phyloP scores from a whole-genome alignment of 2,113 vertebrate species.

The Pleuronectes platessa region DNA sequence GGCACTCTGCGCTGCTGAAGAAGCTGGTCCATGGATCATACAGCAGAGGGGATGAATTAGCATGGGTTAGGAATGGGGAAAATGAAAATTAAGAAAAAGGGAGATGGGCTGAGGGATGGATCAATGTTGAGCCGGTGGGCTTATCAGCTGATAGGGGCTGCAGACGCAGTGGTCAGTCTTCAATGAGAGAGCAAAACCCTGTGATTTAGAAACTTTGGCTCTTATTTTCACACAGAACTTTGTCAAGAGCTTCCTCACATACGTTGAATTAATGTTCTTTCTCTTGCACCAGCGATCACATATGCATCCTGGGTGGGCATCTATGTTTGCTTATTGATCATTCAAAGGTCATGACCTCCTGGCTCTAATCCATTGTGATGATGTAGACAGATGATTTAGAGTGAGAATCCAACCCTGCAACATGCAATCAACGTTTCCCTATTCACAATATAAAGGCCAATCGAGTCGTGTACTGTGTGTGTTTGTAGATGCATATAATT shows the following conservation, averaged over 20 bases:
- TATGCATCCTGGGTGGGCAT: conserved; percentile 33
- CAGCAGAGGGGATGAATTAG: conserved; percentile 77
- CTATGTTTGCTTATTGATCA: conserved; percentile 71
- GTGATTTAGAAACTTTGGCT: conserved; percentile 55
- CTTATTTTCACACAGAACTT: conserved; percentile 43
- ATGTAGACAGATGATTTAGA: conserved; percentile 68
- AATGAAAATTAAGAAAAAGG: conserved; percentile 74
- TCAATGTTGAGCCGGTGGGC: conserved; percentile 72
- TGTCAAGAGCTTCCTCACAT: conserved; percentile 3
- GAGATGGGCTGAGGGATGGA: conserved; percentile 66
- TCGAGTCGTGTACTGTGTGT: conserved; percentile 17
- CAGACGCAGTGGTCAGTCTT: conserved; percentile 36
- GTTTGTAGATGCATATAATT: conserved; percentile 52
- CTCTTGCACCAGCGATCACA: conserved; percentile 26
- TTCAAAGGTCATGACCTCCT: conserved; percentile 58
- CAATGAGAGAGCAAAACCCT: conserved; percentile 36
- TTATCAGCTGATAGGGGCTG: conserved; percentile 70
- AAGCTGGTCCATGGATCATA: conserved; percentile 75
- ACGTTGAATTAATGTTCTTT: not conserved
- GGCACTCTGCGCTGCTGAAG: conserved; percentile 75
- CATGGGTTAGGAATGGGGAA: conserved; percentile 77
- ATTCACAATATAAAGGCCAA: conserved; percentile 34
- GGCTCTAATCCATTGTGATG: conserved; percentile 68
- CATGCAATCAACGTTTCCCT: conserved; percentile 37
- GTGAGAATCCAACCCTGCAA: conserved; percentile 39